Base-by-base conservation (phyloP, 2,797 vertebrate species). In the Melanogrammus aeglefinus region DNA sequence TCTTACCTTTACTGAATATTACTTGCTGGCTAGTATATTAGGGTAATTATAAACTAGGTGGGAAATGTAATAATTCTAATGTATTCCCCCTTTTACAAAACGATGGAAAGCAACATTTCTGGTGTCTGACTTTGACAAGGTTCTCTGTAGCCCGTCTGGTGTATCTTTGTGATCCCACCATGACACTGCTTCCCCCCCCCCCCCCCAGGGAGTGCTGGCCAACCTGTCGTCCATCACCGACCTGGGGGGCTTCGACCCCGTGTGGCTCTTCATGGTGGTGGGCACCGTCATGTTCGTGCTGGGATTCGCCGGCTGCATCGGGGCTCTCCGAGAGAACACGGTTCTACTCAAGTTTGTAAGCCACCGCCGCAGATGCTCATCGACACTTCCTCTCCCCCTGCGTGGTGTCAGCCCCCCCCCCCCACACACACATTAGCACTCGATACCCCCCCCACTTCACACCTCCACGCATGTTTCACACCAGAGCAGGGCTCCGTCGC, bases 261-360 rank as follows among this genome's bases (percentile, higher is more conserved):
- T 98, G 74, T 98, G 97, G 97, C 95, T 98, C 80, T 98, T 98
- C 84, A 96, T 98, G 21, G 96, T 98, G 33, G 95, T 96, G 0
- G 96, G 97, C 81, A 96, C 88, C 63, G 90, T 97, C 84, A 98
- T 97, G 97, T 98, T 97, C 66, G 86, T 97, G 84, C 93, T 97
- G 80, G 96, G 97, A 80, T 97, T 98, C 63, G 96, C 97, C 0
- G 97, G 97, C 83, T 98, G 97, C 81, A 96, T 98, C 0, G 96
- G 96, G 36, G 97, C 96, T 0, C 94, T 98, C 75, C 84, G 97
- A 80, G 97, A 97, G 88, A 98, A 98, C 91, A 97, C 96, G 27
- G 87, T 95, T 80, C 94, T 98, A 78, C 95, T 98, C 75, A 97
- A 97, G 92, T 98, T 98, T 89, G 97, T 98, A 92, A 96, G 97